A percentile compares a stretch with the other conserved stretches of the same genome.
phyloP scores from a whole-genome alignment of 2,797 vertebrate genomes.

The Enteromius fasciolatus region DNA sequence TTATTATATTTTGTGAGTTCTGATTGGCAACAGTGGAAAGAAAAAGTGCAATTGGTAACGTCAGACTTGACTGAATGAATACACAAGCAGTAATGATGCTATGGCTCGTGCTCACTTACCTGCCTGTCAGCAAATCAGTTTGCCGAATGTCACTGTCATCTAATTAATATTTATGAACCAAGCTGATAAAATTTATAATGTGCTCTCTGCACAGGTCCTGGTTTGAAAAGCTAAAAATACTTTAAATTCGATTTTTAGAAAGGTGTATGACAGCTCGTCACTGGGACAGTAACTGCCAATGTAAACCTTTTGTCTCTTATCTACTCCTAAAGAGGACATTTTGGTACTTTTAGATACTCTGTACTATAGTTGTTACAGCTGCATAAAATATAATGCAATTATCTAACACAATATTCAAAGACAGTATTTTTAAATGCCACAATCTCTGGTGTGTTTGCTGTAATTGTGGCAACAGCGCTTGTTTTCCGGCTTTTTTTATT shows the following conservation, averaged over 20 bases:
- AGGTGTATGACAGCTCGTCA: background rate
- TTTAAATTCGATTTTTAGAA: background rate
- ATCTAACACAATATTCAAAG: background rate
- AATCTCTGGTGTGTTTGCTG: background rate
- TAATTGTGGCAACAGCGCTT: background rate
- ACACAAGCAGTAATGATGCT: background rate
- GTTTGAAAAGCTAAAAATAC: constrained; percentile 8
- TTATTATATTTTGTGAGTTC: background rate
- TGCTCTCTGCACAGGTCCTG: background rate
- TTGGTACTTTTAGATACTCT: background rate
- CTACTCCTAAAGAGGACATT: background rate
- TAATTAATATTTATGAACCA: constrained; percentile 37
- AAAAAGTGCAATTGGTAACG: background rate
- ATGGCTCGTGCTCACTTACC: constrained; percentile 1
- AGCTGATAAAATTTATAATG: constrained; percentile 14
- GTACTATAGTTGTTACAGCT: background rate
- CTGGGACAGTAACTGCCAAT: background rate
- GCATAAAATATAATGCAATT: background rate
- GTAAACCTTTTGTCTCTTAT: background rate
- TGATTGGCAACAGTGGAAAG: background rate
- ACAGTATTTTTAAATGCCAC: background rate
- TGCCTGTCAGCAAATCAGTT: constrained; percentile 33
- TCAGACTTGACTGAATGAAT: background rate
- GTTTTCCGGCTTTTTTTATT: background rate
- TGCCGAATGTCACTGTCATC: constrained; percentile 19